Base-by-base conservation (phyloP, 2,888 invertebrate genomes). In the Pterostichus niger region DNA sequence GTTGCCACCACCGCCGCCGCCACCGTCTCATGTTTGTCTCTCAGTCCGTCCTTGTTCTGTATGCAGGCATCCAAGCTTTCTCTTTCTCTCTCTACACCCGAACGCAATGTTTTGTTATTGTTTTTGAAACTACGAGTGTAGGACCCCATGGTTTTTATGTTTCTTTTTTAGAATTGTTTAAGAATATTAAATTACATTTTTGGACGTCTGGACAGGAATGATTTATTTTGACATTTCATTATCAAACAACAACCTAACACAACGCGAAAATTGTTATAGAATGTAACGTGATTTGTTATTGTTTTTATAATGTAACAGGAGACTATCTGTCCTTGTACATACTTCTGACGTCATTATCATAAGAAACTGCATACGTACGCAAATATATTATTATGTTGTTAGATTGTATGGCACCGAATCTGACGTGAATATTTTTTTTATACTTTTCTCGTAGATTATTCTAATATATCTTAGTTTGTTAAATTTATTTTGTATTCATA, bases 241-340 rank as follows among this genome's bases (percentile, higher is more conserved):
- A 59, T 59, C 59, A 59, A 59, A 24, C 31, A 11, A 11, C 59
- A 9, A 24, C 59, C 59, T 59, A 71, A 71, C 68, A 6, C 68
- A 71, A 71, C 68, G 11, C 10, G n/a, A 31, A 64, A 64, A 64
- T 64, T 64, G 64, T 64, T 64, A 64, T 33, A 64, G 64, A 13
- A 31, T 35, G 64, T 15, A 64, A 71, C 11, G 68, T 71, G 64
- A 64, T 71, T 71, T 71, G 17, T 71, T 71, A 71, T 44, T 64
- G 64, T 64, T 64, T 71, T 44, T 44, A 40, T 40, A 64, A 64
- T 17, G 68, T 44, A 71, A 71, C 10, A 44, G 68, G 68, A 71
- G 33, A 71, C 0, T 9, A 17, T 44, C 13, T 71, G 68, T 44
- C 68, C 68, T 71, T 71, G 68, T 71, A 44, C 6, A 71, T 71